phyloP scores from a whole-genome alignment of 2,113 vertebrate genomes.

The Tragelaphus scriptus region DNA sequence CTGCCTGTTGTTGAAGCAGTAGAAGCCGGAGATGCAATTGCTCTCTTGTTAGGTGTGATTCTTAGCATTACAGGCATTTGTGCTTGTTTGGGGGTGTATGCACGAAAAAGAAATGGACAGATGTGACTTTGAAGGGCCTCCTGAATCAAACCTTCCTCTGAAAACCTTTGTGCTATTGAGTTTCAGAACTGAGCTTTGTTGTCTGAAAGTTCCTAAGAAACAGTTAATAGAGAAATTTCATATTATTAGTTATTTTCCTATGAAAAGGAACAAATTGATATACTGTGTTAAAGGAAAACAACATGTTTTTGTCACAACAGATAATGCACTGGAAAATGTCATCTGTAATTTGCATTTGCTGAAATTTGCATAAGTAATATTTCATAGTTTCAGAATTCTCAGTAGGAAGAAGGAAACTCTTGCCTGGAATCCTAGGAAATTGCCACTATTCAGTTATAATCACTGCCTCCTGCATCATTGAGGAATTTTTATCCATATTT shows the following conservation, averaged over 20 bases:
- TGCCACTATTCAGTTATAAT: not conserved
- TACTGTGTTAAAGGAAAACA: not conserved
- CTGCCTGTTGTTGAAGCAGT: conserved; percentile 86
- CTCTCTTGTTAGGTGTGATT: conserved; percentile 85
- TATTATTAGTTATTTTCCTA: conserved; percentile 41
- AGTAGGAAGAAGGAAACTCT: conserved; percentile 1
- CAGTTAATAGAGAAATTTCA: conserved; percentile 26
- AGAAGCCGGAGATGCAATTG: conserved; percentile 89
- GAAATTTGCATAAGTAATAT: conserved; percentile 28
- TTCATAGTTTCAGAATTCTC: not conserved
- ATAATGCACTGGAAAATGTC: conserved; percentile 11
- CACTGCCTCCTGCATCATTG: not conserved
- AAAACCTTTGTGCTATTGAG: conserved; percentile 18
- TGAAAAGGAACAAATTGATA: not conserved
- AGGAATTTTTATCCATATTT: conserved; percentile 31
- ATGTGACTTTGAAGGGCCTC: conserved; percentile 75
- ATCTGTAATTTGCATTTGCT: not conserved
- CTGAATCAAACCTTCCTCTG: not conserved
- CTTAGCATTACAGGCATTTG: conserved; percentile 88
- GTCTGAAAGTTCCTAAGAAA: not conserved
- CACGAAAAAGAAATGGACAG: conserved; percentile 86
- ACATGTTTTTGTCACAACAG: not conserved
- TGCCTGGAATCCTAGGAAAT: not conserved
- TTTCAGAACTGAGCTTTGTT: conserved; percentile 34
- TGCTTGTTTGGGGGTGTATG: conserved; percentile 91